Conservation (phyloP, 2,888 invertebrate genomes). For the Amblyjoppa fuscipennis region DNA sequence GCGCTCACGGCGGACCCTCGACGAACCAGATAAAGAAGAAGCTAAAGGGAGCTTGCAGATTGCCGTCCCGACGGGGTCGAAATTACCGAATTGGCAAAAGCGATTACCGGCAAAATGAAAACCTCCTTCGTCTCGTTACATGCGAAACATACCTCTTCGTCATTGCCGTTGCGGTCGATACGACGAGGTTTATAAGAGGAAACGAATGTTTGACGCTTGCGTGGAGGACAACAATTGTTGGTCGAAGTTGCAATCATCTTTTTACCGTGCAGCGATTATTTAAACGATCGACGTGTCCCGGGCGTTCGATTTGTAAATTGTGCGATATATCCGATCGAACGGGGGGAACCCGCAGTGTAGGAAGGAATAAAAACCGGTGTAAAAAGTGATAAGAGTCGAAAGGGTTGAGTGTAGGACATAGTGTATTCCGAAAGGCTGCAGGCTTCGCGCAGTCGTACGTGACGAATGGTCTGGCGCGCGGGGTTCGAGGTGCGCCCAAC, state of each 20-base stretch:
- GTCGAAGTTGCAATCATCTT: not conserved
- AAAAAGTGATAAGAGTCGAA: slow-evolving; percentile 24
- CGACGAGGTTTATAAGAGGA: not conserved
- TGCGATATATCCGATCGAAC: not conserved
- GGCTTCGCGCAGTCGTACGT: slow-evolving; percentile 53
- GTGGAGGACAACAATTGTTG: not conserved
- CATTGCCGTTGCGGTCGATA: slow-evolving; percentile 24
- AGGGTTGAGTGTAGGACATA: slow-evolving; percentile 38
- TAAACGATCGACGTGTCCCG: not conserved
- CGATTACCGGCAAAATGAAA: slow-evolving; percentile 49
- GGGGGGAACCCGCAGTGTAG: not conserved
- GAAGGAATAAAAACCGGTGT: no score
- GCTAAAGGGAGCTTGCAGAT: slow-evolving; percentile 5
- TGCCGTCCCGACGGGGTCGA: slow-evolving; percentile 14
- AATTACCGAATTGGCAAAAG: slow-evolving; percentile 53
- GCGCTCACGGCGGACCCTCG: not conserved
- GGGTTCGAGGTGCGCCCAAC: not conserved
- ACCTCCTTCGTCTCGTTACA: slow-evolving; percentile 29
- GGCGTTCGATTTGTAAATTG: not conserved
- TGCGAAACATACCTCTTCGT: not conserved
- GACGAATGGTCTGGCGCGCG: slow-evolving; percentile 47
- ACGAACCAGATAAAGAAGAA: slow-evolving; percentile 36
- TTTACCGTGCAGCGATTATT: not conserved
- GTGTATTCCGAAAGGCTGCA: slow-evolving; percentile 56
- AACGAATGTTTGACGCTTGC: not conserved